Conservation (phyloP, 2,888 invertebrate species). For the Epirrita christyi region DNA sequence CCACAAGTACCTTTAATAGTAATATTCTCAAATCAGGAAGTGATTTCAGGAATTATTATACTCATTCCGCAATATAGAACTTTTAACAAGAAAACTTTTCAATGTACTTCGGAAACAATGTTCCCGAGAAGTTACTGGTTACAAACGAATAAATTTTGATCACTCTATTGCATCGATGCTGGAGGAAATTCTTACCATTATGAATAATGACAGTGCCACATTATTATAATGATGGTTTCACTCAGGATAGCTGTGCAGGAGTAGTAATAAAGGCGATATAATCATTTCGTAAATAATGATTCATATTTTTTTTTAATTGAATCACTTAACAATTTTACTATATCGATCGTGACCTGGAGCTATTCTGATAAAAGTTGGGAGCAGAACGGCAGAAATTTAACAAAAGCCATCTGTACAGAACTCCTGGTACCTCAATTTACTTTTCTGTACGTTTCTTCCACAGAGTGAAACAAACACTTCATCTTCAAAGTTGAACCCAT, state of each 20-base stretch:
- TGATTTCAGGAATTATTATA: conserved; percentile 80
- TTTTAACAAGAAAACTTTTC: conserved; percentile 84
- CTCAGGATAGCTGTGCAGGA: no score
- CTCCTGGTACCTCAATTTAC: background rate
- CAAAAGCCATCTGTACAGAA: background rate
- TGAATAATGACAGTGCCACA: no score
- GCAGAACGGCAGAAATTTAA: no score
- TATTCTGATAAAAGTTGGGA: no score
- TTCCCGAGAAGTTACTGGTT: conserved; percentile 70
- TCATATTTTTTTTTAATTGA: no score
- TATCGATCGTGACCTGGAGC: no score
- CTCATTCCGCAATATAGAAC: conserved; percentile 80
- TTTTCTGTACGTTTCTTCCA: background rate
- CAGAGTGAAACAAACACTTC: conserved; percentile 9
- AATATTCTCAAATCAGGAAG: conserved; percentile 68
- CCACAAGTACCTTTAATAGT: conserved; percentile 52
- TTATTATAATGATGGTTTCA: no score
- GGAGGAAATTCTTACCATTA: conserved; percentile 16
- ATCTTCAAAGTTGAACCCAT: conserved; percentile 18
- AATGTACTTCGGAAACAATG: conserved; percentile 75
- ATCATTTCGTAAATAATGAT: no score
- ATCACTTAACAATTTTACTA: no score
- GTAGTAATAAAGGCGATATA: no score
- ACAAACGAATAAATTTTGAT: conserved; percentile 73
- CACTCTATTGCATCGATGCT: conserved; percentile 63